These are phyloP conservation scores for Lomographa bimaculata DNA, from an alignment of 2,888 invertebrate species.

Conservation along the genomic window DNA sequence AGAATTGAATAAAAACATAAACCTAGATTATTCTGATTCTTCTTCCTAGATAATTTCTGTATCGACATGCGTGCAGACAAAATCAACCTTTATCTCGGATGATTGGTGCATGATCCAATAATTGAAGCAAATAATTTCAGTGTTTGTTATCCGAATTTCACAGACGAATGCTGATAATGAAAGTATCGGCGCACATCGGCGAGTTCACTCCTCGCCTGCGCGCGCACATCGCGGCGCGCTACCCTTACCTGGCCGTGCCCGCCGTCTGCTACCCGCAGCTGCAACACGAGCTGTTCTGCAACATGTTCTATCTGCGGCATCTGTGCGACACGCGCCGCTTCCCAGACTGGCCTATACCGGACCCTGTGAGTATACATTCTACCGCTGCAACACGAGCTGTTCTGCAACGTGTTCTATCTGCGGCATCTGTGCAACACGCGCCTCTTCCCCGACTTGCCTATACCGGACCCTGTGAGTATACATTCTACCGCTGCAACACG, in stretches of 20 bases:
- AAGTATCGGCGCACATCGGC: constrained; percentile 98
- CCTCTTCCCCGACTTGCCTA: constrained; percentile 98
- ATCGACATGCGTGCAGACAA: too few species aligned
- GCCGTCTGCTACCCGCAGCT: constrained; percentile 96
- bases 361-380: constrained; percentile 19
- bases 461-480: constrained; percentile 67
- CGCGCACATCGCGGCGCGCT: constrained; percentile 96
- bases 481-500: constrained; percentile 89
- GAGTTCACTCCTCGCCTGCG: constrained; percentile 98
- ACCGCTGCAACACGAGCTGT: constrained; percentile 84
- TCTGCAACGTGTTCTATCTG: constrained; percentile 99
- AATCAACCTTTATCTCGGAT: too few species aligned
- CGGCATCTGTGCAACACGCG: constrained; percentile 96
- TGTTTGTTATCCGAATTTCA: too few species aligned
- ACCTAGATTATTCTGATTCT: too few species aligned
- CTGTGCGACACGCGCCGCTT: constrained; percentile 95
- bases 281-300: constrained; percentile 98
- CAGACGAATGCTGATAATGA: constrained; percentile 96
- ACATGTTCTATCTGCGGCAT: constrained; percentile 98
- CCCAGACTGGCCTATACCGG: constrained; percentile 97
- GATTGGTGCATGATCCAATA: too few species aligned
- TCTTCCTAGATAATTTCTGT: too few species aligned
- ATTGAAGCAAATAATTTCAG: too few species aligned
- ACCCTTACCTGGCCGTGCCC: constrained; percentile 97
- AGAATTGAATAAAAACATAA: too few species aligned